Conservation (phyloP, 2,888 invertebrate species). For the Bellardia pandia region DNA sequence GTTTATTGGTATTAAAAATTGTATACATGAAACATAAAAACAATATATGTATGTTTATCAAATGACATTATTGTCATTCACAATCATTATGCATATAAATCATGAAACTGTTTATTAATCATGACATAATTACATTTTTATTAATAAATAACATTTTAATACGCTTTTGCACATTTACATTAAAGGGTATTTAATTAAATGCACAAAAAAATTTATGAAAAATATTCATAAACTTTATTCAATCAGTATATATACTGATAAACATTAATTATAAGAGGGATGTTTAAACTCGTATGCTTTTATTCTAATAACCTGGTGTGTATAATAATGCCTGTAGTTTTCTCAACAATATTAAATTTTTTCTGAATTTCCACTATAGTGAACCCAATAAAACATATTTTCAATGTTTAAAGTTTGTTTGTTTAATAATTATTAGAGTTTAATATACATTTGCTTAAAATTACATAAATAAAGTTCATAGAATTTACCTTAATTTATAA, state of each 20-base stretch:
- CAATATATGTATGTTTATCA: conserved; percentile 47
- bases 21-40: neutral
- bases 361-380: conserved; percentile 44
- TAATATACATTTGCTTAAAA: too few relatives aligned
- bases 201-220: neutral
- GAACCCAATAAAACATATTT: conserved; percentile 61
- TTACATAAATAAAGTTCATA: too few relatives aligned
- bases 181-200: neutral
- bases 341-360: neutral
- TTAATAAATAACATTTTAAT: conserved; percentile 51
- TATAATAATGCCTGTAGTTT: neutral
- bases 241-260: too few relatives aligned
- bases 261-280: too few relatives aligned
- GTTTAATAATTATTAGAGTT: conserved; percentile 22
- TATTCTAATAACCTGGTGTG: neutral
- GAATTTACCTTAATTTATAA: too few relatives aligned
- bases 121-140: conserved; percentile 59
- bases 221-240: neutral
- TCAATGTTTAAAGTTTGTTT: conserved; percentile 51
- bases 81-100: conserved; percentile 57
- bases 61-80: conserved; percentile 40
- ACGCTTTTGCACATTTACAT: neutral
- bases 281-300: neutral
- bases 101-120: conserved; percentile 55
- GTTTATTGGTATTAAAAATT: conserved; percentile 1